Evolutionary conservation across 2,888 invertebrate species (phyloP).

Genomic region (Acleris laterana): DNA sequence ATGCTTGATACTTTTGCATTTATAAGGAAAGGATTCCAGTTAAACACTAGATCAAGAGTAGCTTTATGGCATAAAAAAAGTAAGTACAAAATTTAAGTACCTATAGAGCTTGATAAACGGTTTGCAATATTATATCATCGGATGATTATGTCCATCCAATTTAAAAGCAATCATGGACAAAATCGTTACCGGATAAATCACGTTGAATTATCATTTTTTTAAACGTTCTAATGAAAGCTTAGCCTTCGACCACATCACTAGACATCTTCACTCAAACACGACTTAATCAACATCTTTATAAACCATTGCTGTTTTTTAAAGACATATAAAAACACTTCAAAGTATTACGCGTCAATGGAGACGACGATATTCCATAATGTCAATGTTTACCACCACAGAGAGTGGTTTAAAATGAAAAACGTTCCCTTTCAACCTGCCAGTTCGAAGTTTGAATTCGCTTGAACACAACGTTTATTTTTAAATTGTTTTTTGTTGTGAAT

Average conservation of each 20-base stretch:
- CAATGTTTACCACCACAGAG: conserved; percentile 38
- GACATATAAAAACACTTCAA: background rate
- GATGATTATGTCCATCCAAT: background rate
- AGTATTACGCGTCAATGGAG: conserved; percentile 5
- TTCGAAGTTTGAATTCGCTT: conserved; percentile 48
- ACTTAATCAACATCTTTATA: background rate
- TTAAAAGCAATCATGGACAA: conserved; percentile 23
- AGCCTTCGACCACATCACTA: conserved; percentile 26
- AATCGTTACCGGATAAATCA: conserved; percentile 26
- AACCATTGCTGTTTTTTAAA: conserved; percentile 2
- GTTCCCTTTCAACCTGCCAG: conserved; percentile 53
- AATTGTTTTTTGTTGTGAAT: conserved; percentile 19
- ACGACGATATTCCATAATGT: background rate
- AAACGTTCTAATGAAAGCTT: conserved; percentile 29
- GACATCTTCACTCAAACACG: conserved; percentile 9
- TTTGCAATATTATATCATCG: no score
- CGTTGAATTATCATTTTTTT: conserved; percentile 12
- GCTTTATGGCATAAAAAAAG: no score
- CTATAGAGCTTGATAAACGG: no score
- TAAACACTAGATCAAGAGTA: no score
- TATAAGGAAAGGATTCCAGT: no score
- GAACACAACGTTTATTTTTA: conserved; percentile 34
- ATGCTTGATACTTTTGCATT: no score
- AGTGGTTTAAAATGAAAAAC: conserved; percentile 61
- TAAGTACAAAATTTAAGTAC: no score